Evolutionary conservation across 2,797 vertebrate genomes (phyloP).

Genomic region (Catamblyrhynchus diadema): DNA sequence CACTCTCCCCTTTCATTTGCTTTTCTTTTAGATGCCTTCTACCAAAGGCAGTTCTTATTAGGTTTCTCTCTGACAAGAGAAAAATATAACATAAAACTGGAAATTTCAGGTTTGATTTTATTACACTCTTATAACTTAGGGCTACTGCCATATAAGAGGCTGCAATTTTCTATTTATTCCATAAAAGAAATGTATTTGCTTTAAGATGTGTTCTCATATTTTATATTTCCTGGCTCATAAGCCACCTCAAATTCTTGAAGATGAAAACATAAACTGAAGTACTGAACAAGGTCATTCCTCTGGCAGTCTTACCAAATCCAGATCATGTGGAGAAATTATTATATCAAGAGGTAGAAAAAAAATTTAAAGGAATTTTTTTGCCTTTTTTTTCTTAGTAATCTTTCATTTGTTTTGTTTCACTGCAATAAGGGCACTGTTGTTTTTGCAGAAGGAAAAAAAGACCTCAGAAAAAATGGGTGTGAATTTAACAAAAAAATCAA

Average conservation of each 20-base stretch:
- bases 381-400: not conserved
- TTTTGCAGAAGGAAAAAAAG: not conserved
- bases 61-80: slow-evolving; percentile 8
- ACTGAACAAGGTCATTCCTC: slow-evolving; percentile 33
- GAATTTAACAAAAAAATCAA: not conserved
- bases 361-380: not conserved
- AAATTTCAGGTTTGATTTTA: slow-evolving; percentile 58
- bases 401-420: not conserved
- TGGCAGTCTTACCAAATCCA: slow-evolving; percentile 16
- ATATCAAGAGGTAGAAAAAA: not conserved
- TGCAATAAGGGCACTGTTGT: not conserved
- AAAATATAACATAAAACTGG: slow-evolving; percentile 44
- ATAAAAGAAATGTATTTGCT: slow-evolving; percentile 63
- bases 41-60: slow-evolving; percentile 43
- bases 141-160: slow-evolving; percentile 31
- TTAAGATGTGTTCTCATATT: slow-evolving; percentile 40
- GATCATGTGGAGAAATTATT: not conserved
- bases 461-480: not conserved
- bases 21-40: slow-evolving; percentile 22
- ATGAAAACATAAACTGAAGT: slow-evolving; percentile 55
- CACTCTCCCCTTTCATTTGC: slow-evolving; percentile 17
- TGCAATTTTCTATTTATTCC: slow-evolving; percentile 43
- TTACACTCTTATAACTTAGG: slow-evolving; percentile 3
- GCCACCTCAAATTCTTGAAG: slow-evolving; percentile 37
- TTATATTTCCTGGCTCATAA: slow-evolving; percentile 57